Evolutionary conservation across 1,140 invertebrate genomes (phyloP).

Genomic region (Telenomus remus): DNA sequence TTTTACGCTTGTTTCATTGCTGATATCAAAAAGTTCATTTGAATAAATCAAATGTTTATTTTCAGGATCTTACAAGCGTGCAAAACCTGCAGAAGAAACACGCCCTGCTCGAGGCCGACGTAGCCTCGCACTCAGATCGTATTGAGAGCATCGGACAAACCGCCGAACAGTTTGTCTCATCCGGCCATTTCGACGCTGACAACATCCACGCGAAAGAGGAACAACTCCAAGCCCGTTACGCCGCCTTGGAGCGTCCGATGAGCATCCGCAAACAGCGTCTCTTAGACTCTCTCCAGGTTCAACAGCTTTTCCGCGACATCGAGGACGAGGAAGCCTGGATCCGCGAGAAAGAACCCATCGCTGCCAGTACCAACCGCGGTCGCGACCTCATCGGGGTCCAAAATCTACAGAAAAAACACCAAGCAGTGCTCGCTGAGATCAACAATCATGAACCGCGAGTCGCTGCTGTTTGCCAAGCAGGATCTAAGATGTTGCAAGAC

Average conservation of each 20-base stretch:
- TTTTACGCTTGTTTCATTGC: too few species aligned
- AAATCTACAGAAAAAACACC: slow-evolving; percentile 99
- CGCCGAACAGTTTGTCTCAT: slow-evolving; percentile 91
- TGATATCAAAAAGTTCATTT: too few species aligned
- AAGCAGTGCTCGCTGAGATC: slow-evolving; percentile 97
- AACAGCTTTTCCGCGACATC: slow-evolving; percentile 97
- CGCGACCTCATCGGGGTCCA: slow-evolving; percentile 99
- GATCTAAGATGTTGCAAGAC: slow-evolving; percentile 92
- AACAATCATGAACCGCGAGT: slow-evolving; percentile 98
- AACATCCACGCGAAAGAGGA: slow-evolving; percentile 92
- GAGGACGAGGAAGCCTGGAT: slow-evolving; percentile 99
- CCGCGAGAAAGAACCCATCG: slow-evolving; percentile 98
- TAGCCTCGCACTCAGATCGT: slow-evolving; percentile 95
- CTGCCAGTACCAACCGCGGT: slow-evolving; percentile 96
- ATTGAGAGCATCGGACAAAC: slow-evolving; percentile 92
- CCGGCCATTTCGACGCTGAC: slow-evolving; percentile 97
- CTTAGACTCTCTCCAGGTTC: slow-evolving; percentile 93
- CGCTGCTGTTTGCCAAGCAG: slow-evolving; percentile 89
- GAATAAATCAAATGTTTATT: slow-evolving; percentile 7
- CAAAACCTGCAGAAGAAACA: slow-evolving; percentile 99
- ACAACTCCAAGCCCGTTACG: slow-evolving; percentile 85
- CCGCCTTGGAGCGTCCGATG: slow-evolving; percentile 91
- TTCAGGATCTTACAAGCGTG: slow-evolving; percentile 91
- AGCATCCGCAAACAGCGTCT: slow-evolving; percentile 90
- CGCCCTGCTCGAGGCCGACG: slow-evolving; percentile 96